Conservation (phyloP, 2,113 vertebrate genomes). For the Tetrao urogallus region DNA sequence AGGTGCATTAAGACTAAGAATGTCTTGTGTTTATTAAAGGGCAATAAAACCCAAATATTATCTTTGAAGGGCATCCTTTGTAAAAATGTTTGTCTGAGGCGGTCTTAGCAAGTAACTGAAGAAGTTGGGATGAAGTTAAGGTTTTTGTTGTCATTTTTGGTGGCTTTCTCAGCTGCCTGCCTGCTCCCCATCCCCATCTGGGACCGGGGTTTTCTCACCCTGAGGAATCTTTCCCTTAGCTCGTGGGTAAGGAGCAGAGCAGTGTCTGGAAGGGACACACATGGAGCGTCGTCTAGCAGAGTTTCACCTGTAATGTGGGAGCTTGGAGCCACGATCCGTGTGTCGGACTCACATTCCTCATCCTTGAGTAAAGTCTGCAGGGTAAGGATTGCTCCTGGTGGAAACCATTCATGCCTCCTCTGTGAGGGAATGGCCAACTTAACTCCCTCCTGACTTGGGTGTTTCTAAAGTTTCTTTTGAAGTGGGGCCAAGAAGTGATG, state of each 20-base stretch:
- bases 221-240: fast-evolving
- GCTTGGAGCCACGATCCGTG: background rate
- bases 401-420: background rate
- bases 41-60: conserved; percentile 43
- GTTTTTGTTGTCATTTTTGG: background rate
- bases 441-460: conserved; percentile 31
- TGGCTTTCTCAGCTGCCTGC: background rate
- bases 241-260: background rate
- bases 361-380: conserved; percentile 12
- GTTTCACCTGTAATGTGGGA: background rate
- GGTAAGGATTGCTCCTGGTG: background rate
- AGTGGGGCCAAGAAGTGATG: conserved; percentile 47
- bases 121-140: background rate
- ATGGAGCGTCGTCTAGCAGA: background rate
- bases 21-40: conserved; percentile 45
- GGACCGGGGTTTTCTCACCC: background rate
- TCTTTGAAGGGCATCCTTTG: conserved; percentile 47
- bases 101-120: background rate
- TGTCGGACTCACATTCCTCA: background rate
- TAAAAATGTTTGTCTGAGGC: conserved; percentile 46
- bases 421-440: background rate
- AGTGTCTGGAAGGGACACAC: background rate
- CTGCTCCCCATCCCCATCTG: background rate
- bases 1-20: conserved; percentile 35
- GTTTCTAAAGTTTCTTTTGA: conserved; percentile 48